Conservation (phyloP, 2,113 vertebrate genomes). For the Chroicocephalus ridibundus region DNA sequence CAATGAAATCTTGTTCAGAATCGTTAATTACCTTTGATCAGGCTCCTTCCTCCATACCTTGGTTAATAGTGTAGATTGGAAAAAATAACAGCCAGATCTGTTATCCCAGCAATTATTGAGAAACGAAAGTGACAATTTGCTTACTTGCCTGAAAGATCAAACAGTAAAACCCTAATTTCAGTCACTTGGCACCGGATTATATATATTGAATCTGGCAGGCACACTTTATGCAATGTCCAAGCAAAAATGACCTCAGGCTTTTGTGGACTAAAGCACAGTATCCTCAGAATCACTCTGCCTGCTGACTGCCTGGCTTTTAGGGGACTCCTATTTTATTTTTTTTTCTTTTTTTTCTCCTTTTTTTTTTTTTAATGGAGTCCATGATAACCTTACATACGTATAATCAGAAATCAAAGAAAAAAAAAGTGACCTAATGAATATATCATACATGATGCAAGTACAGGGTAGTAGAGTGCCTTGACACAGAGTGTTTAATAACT, state of each 20-base stretch:
- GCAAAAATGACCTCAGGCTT: constrained; percentile 44
- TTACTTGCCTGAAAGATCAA: constrained; percentile 68
- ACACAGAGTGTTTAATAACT: constrained; percentile 62
- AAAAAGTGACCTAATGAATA: constrained; percentile 22
- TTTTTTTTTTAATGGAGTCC: not conserved
- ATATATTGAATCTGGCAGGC: constrained; percentile 65
- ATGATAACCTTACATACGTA: not conserved
- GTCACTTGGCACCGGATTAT: constrained; percentile 35
- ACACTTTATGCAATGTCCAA: constrained; percentile 9
- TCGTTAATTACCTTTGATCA: constrained; percentile 54
- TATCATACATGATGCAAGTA: not conserved
- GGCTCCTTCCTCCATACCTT: not conserved
- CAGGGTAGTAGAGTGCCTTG: not conserved
- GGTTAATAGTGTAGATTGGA: constrained; percentile 8
- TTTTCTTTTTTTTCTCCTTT: not conserved
- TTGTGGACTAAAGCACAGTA: not conserved
- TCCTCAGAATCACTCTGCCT: not conserved
- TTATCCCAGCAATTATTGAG: constrained; percentile 57
- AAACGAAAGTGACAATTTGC: constrained; percentile 69
- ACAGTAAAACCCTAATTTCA: constrained; percentile 53
- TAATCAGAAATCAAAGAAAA: constrained; percentile 11
- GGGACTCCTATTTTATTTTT: not conserved
- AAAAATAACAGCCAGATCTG: constrained; percentile 40
- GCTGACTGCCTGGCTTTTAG: not conserved
- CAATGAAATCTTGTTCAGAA: constrained; percentile 43